Percentiles rank a stretch among this genome's conserved stretches.
Evolutionary conservation across 2,797 vertebrate genomes (phyloP).

Genomic region (Protonibea diacanthus): DNA sequence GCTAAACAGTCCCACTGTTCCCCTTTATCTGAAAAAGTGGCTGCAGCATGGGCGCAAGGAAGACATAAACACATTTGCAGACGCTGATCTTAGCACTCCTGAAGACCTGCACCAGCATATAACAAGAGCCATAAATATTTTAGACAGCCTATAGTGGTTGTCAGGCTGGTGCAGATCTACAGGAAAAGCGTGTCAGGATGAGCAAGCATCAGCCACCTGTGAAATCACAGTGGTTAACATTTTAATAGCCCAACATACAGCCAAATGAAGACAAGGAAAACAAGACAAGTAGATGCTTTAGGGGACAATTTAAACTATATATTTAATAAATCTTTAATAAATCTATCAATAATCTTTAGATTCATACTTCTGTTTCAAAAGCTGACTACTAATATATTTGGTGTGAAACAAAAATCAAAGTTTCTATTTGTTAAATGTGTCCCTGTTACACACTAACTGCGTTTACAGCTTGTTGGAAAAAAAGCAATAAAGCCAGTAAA

Average conservation of each 20-base stretch:
- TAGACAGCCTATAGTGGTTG: constrained; percentile 5
- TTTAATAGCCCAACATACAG: constrained; percentile 28
- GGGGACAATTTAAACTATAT: not conserved
- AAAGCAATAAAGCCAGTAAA: not conserved
- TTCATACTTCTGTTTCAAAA: not conserved
- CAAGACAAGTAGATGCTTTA: not conserved
- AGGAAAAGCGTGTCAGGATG: constrained; percentile 41
- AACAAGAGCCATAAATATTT: constrained; percentile 20
- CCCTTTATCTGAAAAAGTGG: constrained; percentile 34
- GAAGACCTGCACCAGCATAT: constrained; percentile 60
- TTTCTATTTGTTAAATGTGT: not conserved
- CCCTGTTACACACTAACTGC: constrained; percentile 4
- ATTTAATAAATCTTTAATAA: not conserved
- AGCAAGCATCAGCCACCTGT: constrained; percentile 35
- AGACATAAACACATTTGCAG: constrained; percentile 17
- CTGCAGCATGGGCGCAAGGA: constrained; percentile 40
- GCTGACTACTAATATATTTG: not conserved
- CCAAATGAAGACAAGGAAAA: constrained; percentile 29
- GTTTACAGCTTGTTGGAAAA: constrained; percentile 1
- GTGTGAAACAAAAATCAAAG: not conserved
- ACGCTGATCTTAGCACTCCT: constrained; percentile 36
- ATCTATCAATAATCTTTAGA: not conserved
- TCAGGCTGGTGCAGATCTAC: constrained; percentile 56
- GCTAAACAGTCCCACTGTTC: constrained; percentile 23
- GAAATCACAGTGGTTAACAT: constrained; percentile 40